Conservation (phyloP, 2,888 invertebrate species). For the Leptodirus hochenwartii region DNA sequence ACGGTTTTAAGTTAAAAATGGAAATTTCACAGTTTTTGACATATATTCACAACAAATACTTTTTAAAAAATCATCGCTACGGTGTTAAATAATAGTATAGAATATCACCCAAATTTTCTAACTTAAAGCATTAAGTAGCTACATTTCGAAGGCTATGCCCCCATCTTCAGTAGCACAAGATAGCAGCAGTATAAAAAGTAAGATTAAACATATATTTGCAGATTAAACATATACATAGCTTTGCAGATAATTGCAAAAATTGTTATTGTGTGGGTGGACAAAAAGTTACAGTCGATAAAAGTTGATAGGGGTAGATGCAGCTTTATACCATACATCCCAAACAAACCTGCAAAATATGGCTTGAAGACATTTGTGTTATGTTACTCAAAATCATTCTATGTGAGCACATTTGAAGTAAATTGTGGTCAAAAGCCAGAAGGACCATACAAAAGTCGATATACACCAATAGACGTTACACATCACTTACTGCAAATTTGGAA, state of each 20-base stretch:
- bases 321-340: conserved; percentile 7
- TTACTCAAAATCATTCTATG: conserved; percentile 7
- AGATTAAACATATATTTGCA: too few species aligned
- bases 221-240: too few species aligned
- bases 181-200: too few species aligned
- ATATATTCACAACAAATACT: too few species aligned
- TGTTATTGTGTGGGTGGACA: conserved; percentile 5
- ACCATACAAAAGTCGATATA: conserved; percentile 6
- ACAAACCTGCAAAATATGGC: conserved; percentile 8
- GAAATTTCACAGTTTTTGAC: too few species aligned
- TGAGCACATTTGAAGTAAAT: conserved; percentile 7
- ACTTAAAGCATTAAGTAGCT: too few species aligned
- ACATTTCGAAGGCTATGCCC: too few species aligned
- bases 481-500: conserved; percentile 4
- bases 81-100: too few species aligned
- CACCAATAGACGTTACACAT: conserved; percentile 6
- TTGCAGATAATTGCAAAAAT: conserved; percentile 6
- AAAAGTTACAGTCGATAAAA: conserved; percentile 5
- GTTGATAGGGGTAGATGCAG: conserved; percentile 7
- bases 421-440: conserved; percentile 8
- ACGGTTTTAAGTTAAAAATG: too few species aligned
- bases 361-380: conserved; percentile 7
- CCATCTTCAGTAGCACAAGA: too few species aligned
- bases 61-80: too few species aligned
- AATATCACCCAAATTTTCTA: too few species aligned